Percentiles rank a stretch among this genome's conserved stretches.
phyloP scores from a whole-genome alignment of 2,113 vertebrate genomes.

The Lycaon pictus region DNA sequence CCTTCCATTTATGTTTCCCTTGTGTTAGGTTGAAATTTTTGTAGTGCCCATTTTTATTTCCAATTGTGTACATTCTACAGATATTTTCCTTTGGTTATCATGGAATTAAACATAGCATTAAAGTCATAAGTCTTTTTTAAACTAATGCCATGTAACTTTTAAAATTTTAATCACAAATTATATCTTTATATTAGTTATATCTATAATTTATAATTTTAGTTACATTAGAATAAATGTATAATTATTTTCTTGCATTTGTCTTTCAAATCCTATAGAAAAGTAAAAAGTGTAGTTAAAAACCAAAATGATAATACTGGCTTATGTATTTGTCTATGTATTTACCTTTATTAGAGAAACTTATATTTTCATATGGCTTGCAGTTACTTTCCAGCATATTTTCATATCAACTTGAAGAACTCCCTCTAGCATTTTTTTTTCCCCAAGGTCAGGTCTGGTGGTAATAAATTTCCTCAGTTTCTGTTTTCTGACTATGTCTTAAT shows the following conservation, averaged over 20 bases:
- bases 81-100: neutral
- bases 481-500: neutral
- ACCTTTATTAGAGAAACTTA: neutral
- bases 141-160: neutral
- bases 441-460: neutral
- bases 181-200: neutral
- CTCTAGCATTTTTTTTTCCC: neutral
- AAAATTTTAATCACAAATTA: neutral
- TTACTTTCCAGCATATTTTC: neutral
- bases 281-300: neutral
- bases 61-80: neutral
- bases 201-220: neutral
- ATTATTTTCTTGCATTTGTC: neutral
- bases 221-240: neutral
- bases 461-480: neutral
- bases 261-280: neutral
- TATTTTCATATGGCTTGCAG: neutral
- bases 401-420: neutral
- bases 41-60: neutral
- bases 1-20: neutral
- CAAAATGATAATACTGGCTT: neutral
- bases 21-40: neutral
- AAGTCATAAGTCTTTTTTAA: neutral
- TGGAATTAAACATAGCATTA: neutral
- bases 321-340: neutral